These are phyloP conservation scores for Leptinotarsa defecta DNA, from an alignment of 1,140 invertebrate genomes.

Conservation along the genomic window DNA sequence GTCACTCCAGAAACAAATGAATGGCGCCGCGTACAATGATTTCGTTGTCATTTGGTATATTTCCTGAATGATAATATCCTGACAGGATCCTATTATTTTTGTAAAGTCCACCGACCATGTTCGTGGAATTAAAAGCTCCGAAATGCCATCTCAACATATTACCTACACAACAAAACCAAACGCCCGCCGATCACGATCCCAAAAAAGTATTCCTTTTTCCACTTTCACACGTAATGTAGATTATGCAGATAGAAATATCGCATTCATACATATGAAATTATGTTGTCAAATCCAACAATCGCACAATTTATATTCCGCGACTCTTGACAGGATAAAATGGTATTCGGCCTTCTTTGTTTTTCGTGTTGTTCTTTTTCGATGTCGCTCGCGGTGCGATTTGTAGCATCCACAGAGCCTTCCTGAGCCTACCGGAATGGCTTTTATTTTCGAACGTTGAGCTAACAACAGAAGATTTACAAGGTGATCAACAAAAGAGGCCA, in stretches of 20 bases:
- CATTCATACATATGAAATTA: constrained; percentile 4
- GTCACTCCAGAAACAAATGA: too few relatives aligned
- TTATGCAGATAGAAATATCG: constrained; percentile 6
- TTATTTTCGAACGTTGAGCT: constrained; percentile 3
- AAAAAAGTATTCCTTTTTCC: too few relatives aligned
- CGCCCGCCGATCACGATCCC: too few relatives aligned
- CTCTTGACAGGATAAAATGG: not conserved
- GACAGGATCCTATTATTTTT: too few relatives aligned
- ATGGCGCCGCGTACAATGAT: too few relatives aligned
- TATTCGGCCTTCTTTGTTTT: not conserved
- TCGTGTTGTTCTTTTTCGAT: not conserved
- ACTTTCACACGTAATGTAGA: not conserved
- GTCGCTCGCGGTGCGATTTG: constrained; percentile 1
- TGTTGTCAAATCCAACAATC: constrained; percentile 2
- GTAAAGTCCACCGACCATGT: too few relatives aligned
- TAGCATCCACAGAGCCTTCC: not conserved
- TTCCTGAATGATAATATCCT: too few relatives aligned
- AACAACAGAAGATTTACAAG: not conserved
- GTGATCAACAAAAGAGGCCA: not conserved
- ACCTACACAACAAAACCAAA: too few relatives aligned
- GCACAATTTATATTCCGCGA: constrained; percentile 5
- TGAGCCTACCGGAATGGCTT: not conserved
- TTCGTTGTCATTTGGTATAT: too few relatives aligned
- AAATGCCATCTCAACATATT: too few relatives aligned
- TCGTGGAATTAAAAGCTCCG: too few relatives aligned